Evolutionary conservation across 2,888 invertebrate species (phyloP), one percentile per base, ranked within the genome.

Genomic region (Drosophila anomalata): DNA sequence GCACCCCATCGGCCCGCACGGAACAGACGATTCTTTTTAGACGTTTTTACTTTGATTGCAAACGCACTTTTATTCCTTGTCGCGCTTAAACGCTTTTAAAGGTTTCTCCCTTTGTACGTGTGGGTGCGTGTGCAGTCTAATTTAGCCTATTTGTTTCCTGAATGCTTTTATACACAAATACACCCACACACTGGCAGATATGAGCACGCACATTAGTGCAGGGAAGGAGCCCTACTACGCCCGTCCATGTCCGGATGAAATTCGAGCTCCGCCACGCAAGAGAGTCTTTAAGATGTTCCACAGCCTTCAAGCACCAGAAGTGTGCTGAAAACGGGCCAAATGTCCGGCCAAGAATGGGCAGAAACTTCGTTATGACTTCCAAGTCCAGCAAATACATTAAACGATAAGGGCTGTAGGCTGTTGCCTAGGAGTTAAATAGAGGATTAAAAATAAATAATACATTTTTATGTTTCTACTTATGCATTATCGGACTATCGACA

Each of bases 1-100:
- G 1, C 14, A 24, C 47, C 12, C 22, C 44, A 20, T 20, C n/a
- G 3, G 31, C 11, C 5, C 24, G 41, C 53, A 11, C 24, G 24
- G 8, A 42, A 42, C 8, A 42, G 20, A 33, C 33, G 33, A 33
- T 20, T 20, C 17, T 67, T 56, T 59, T 68, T 61, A 26, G 41
- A 60, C 70, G 73, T 82, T 81, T 82, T 79, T 79, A 79, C 84
- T 81, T 82, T 84, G 81, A 82, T 83, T 82, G 81, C 78, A 76
- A 79, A 83, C 84, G 81, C 84, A 81, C 79, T 81, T 84, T 81
- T 81, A 79, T 83, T 81, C 50, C 71, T 72, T 75, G 81, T 73
- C 74, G 78, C 76, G 81, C 69, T 79, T 82, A 82, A 82, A 78
- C 77, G 81, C 77, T 78, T 79, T 80, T 81, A 80, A 79, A 78